Percentiles rank a stretch among this genome's conserved stretches.
These are phyloP conservation scores for Heliocidaris tuberculata DNA, from an alignment of 35 echinoderm and acorn worm genomes.

Conservation along the genomic window DNA sequence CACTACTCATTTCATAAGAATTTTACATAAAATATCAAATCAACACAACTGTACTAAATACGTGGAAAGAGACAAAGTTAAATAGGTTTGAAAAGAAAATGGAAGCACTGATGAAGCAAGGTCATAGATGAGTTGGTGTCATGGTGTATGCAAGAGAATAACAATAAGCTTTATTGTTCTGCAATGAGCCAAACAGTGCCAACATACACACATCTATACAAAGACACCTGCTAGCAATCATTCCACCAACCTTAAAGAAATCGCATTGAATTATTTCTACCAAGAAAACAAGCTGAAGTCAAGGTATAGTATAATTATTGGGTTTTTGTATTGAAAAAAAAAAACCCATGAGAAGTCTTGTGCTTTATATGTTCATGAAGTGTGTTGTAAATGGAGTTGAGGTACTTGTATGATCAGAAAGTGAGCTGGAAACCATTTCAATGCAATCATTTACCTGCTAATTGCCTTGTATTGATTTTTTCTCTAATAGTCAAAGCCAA, in stretches of 20 bases:
- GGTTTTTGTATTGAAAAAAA: background rate
- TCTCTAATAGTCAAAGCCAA: background rate
- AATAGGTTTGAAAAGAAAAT: background rate
- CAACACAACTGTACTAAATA: background rate
- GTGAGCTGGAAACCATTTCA: background rate
- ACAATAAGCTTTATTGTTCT: slow-evolving; percentile 15
- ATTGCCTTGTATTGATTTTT: slow-evolving; percentile 18
- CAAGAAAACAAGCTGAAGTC: background rate
- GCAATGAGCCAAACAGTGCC: slow-evolving; percentile 13
- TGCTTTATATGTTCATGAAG: background rate
- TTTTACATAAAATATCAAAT: background rate
- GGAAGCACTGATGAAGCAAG: slow-evolving; percentile 3
- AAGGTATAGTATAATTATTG: background rate
- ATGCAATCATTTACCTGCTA: background rate
- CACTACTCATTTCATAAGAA: background rate
- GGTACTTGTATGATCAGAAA: background rate
- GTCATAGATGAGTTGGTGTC: slow-evolving; percentile 29
- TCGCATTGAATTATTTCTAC: background rate
- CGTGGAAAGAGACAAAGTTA: background rate
- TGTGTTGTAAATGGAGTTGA: background rate
- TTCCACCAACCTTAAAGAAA: background rate
- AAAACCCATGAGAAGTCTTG: background rate
- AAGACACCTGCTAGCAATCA: background rate
- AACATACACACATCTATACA: slow-evolving; percentile 28
- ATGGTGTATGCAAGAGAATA: background rate